phyloP scores from a whole-genome alignment of 53 echinoderm and acorn worm species.

The Temnopleurus reevesii region DNA sequence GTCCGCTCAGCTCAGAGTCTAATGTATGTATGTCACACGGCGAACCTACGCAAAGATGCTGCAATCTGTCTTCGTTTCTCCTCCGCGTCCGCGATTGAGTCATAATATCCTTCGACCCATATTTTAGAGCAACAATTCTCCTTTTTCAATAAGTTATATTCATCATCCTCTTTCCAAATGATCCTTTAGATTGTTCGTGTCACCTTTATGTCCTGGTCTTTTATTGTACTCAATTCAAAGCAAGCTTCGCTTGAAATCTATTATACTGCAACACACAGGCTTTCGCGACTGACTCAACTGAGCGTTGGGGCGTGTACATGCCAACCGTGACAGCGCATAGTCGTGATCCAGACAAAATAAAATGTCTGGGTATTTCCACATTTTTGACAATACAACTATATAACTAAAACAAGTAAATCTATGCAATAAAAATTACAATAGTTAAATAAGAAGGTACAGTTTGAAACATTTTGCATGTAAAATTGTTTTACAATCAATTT shows the following conservation, averaged over 20 bases:
- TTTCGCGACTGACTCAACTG: not conserved
- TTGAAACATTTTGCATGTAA: too few species aligned
- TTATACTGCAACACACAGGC: not conserved
- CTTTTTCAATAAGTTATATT: not conserved
- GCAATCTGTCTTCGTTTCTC: not conserved
- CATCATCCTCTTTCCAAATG: not conserved
- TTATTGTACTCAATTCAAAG: not conserved
- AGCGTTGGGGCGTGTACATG: slow-evolving; percentile 11
- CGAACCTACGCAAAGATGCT: not conserved
- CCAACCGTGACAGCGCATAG: not conserved
- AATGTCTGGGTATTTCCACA: not conserved
- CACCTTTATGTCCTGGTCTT: not conserved
- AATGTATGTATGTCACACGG: not conserved
- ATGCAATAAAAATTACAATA: too few species aligned
- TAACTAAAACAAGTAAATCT: too few species aligned
- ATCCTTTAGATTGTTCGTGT: not conserved
- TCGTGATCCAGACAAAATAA: not conserved
- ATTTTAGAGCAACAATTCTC: not conserved
- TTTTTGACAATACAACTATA: not conserved
- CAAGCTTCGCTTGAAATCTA: not conserved
- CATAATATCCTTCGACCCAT: not conserved
- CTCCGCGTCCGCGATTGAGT: not conserved
- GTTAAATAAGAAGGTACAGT: too few species aligned
- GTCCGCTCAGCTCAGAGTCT: too few species aligned
- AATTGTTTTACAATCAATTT: not conserved